These are phyloP conservation scores for Nothoprocta perdicaria DNA, from an alignment of 2,113 vertebrate genomes.

Conservation along the genomic window DNA sequence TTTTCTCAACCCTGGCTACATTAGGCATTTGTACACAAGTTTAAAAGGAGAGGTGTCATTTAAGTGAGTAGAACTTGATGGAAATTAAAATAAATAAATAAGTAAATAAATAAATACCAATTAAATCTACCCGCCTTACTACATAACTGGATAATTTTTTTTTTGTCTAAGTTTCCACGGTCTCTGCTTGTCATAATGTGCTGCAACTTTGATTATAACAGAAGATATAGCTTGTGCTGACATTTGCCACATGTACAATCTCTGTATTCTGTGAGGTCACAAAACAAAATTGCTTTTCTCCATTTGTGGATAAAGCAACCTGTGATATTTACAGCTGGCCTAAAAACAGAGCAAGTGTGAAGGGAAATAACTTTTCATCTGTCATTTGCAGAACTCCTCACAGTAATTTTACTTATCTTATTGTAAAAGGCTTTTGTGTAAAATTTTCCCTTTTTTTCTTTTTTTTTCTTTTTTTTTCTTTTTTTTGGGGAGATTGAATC, in stretches of 20 bases:
- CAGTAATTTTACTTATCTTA: not conserved
- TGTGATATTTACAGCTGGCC: not conserved
- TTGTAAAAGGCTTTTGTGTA: not conserved
- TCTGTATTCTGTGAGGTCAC: not conserved
- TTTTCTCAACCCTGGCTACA: not conserved
- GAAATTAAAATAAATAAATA: not conserved
- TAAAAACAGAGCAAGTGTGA: not conserved
- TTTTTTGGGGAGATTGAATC: slow-evolving; percentile 18
- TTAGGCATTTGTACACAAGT: not conserved
- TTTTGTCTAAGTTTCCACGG: not conserved
- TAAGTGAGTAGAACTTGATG: not conserved
- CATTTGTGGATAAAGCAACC: slow-evolving; percentile 5
- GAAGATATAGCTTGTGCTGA: not conserved
- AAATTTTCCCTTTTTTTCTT: not conserved
- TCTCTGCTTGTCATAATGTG: not conserved
- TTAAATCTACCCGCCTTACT: not conserved
- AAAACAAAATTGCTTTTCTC: slow-evolving; percentile 39
- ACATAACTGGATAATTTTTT: not conserved
- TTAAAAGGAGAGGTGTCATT: not conserved
- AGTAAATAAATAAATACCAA: not conserved
- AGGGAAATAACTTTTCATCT: not conserved
- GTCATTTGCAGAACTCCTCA: not conserved
- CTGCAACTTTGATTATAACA: not conserved
- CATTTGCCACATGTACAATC: not conserved
- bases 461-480: not conserved